Evolutionary conservation across 2,113 vertebrate species (phyloP), one percentile per base, ranked within the genome.

Genomic region (Oncorhynchus nerka): DNA sequence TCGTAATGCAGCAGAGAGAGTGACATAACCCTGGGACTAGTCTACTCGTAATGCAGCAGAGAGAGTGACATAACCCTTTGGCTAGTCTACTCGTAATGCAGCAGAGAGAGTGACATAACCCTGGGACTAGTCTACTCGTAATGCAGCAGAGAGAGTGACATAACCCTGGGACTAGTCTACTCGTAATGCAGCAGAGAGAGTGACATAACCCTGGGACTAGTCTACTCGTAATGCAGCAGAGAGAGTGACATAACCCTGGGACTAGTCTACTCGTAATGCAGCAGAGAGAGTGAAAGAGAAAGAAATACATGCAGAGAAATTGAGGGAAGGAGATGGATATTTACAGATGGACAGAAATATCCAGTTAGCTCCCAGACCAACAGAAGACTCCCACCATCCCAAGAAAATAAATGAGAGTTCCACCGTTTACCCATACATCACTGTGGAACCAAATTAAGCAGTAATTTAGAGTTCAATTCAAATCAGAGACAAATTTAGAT

Each of bases 391-490:
- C 64, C 68, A 75, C 20, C 83, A 81, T 65, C 73, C 80, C 83
- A 89, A 66, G 59, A 83, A 76, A 90, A 78, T 68, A 81, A 81
- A 82, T 84, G 82, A 85, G 84, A 74, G 66, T 68, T 71, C 68
- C 77, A 78, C 67, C 76, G 64, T 78, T 65, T 81, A 83, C 84
- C 85, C 86, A 91, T 88, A 89, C 86, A 92, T 90, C 90, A 87
- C 68, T 84, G 4, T 71, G 73, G 78, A 87, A 93, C 86, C 82
- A 84, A 90, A 93, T 92, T 89, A 92, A 91, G 85, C 80, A 88
- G 89, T 90, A 91, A 93, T 91, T 91, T 86, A 86, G 79, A 85
- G 81, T 78, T 77, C 87, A 84, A 88, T 92, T 90, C 86, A 90
- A 92, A 91, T 91, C 85, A 70, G 74, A 79, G 80, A 80, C 85